Base-by-base conservation (phyloP, 2,113 vertebrate species). In the Rattus norvegicus region DNA sequence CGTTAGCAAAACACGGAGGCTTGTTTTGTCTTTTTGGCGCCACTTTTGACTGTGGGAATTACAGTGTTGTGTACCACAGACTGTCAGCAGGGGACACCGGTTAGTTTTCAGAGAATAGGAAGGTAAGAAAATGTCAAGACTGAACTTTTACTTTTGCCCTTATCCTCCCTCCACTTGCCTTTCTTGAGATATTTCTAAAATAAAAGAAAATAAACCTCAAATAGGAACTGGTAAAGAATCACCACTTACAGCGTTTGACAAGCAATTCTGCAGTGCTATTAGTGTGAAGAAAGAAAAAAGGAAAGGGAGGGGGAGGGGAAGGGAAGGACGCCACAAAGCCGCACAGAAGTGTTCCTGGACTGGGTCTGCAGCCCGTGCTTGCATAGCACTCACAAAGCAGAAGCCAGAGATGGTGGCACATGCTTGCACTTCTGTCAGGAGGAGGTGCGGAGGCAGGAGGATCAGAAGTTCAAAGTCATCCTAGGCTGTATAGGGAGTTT, bases 61-160 rank as follows among this genome's bases (percentile, higher is more conserved):
- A 84, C 54, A 86, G 81, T 65, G 69, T 36, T 24, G 16, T 8
- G 52, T 92, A 81, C 93, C 72, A 63, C 72, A 63, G 72, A 2
- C n/a, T 47, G 80, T 94, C 95, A 96, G 88, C 95, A 93, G 95
- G 70, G 88, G 63, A 70, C 73, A 63, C 90, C 94, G 93, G 11
- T 75, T 77, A 52, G 80, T 93, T 94, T 89, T 90, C 1, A 20
- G 92, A 76, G n/a, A 90, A 4, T 14, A 39, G 73, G 72, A 94
- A 95, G 12, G 8, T 33, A 63, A 39, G 70, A 8, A 86, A 73
- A 77, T 70, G 7, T 39, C 33, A 65, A 91, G 28, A 79, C 63
- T 56, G 36, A 0, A 54, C 5, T 12, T 65, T 19, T 76, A 52
- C 47, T 20, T 24, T 36, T 63, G 49, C 61, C 81, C 47, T 3